phyloP scores from a whole-genome alignment of 1,140 invertebrate species.

The Brachionus calyciflorus region DNA sequence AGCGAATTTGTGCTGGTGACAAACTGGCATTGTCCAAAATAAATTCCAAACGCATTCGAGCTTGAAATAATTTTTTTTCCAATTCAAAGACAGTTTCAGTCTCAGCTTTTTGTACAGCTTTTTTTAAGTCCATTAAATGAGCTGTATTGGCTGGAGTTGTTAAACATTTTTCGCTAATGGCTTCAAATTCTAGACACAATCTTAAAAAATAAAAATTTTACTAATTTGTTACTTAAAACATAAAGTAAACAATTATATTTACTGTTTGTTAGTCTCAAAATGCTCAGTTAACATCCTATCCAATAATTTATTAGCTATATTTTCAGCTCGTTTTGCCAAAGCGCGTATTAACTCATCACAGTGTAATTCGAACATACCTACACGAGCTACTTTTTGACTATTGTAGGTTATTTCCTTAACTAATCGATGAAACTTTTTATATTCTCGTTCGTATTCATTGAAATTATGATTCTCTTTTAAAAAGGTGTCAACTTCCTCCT shows the following conservation, averaged over 20 bases:
- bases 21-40: slow-evolving; percentile 75
- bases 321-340: slow-evolving; percentile 69
- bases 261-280: slow-evolving; percentile 74
- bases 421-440: slow-evolving; percentile 57
- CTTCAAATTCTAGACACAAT: slow-evolving; percentile 77
- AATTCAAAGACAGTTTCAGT: slow-evolving; percentile 70
- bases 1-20: slow-evolving; percentile 71
- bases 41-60: slow-evolving; percentile 68
- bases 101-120: slow-evolving; percentile 73
- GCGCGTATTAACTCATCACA: slow-evolving; percentile 74
- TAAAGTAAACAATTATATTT: neutral
- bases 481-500: slow-evolving; percentile 68
- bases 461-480: slow-evolving; percentile 63
- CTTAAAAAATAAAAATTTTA: too few species aligned
- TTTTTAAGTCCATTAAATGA: slow-evolving; percentile 76
- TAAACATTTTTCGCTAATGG: slow-evolving; percentile 74
- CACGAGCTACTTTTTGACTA: slow-evolving; percentile 63
- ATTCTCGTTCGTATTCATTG: slow-evolving; percentile 58
- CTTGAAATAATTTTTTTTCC: slow-evolving; percentile 71
- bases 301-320: slow-evolving; percentile 70
- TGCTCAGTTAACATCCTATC: slow-evolving; percentile 74
- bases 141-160: slow-evolving; percentile 76
- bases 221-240: too few species aligned
- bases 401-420: slow-evolving; percentile 59
- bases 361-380: slow-evolving; percentile 81